Evolutionary conservation across 2,113 vertebrate genomes (phyloP).

Genomic region (Nothobranchius furzeri): DNA sequence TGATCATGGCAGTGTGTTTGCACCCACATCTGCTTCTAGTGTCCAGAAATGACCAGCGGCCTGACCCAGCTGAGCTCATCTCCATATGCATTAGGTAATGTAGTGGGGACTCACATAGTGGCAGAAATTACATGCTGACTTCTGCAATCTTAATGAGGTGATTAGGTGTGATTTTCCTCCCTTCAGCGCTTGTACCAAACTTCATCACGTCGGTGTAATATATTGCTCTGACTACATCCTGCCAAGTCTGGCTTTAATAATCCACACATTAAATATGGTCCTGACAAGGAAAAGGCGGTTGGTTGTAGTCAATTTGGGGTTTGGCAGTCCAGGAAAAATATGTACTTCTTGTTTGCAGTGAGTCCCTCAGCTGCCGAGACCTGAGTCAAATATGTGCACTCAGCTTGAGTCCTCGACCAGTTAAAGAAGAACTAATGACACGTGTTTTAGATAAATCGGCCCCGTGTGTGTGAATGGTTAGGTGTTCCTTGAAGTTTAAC

Average conservation of each 20-base stretch:
- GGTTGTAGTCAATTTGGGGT: slow-evolving; percentile 52
- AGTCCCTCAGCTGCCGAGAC: slow-evolving; percentile 60
- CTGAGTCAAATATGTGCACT: slow-evolving; percentile 50
- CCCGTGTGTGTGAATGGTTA: slow-evolving; percentile 16
- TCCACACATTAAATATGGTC: slow-evolving; percentile 68
- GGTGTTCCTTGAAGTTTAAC: slow-evolving; percentile 40
- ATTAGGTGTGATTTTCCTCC: slow-evolving; percentile 64
- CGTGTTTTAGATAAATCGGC: slow-evolving; percentile 49
- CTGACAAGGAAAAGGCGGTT: slow-evolving; percentile 67
- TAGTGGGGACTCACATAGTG: slow-evolving; percentile 8
- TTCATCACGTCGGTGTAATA: slow-evolving; percentile 50
- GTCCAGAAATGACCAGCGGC: slow-evolving; percentile 27
- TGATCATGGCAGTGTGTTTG: slow-evolving; percentile 39
- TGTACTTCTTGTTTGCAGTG: slow-evolving; percentile 74
- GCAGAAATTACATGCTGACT: slow-evolving; percentile 52
- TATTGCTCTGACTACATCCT: slow-evolving; percentile 52
- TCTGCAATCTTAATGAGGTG: slow-evolving; percentile 64
- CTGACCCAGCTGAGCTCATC: slow-evolving; percentile 32
- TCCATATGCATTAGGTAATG: slow-evolving; percentile 38
- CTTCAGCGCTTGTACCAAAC: slow-evolving; percentile 31
- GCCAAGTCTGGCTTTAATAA: slow-evolving; percentile 69
- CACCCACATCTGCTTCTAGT: slow-evolving; percentile 24
- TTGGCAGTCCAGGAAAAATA: slow-evolving; percentile 74
- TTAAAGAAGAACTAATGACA: slow-evolving; percentile 60
- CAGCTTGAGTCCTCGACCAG: slow-evolving; percentile 47